These are phyloP conservation scores for Cyclophora punctaria DNA, from an alignment of 2,888 invertebrate species.

Conservation along the genomic window DNA sequence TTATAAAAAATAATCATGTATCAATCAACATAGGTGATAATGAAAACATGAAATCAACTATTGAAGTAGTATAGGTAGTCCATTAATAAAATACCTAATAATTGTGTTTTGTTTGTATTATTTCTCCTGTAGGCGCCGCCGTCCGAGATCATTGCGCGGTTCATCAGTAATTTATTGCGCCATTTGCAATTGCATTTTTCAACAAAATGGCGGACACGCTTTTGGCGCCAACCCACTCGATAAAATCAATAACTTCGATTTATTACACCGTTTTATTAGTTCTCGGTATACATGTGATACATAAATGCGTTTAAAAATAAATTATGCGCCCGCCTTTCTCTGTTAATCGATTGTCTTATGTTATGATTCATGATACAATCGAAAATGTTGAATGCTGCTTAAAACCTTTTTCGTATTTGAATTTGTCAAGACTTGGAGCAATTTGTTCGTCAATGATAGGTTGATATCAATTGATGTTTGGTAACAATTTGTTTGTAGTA, in stretches of 20 bases:
- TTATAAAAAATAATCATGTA: too few species aligned
- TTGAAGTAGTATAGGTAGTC: too few species aligned
- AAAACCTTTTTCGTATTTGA: not conserved
- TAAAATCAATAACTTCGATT: conserved; percentile 29
- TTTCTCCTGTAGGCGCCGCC: too few species aligned
- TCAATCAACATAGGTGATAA: too few species aligned
- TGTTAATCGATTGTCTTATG: conserved; percentile 26
- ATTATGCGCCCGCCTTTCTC: conserved; percentile 22
- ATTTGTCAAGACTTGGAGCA: too few species aligned
- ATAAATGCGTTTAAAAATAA: conserved; percentile 36
- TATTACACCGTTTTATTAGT: conserved; percentile 42
- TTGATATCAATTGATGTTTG: too few species aligned
- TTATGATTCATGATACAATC: conserved; percentile 1
- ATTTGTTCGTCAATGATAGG: too few species aligned
- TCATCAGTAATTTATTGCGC: conserved; percentile 20
- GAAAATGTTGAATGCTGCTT: not conserved
- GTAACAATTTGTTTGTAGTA: too few species aligned
- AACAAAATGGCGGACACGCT: conserved; percentile 37
- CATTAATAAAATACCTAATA: too few species aligned
- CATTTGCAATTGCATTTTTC: conserved; percentile 38
- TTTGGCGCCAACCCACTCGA: conserved; percentile 46
- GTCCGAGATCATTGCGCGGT: too few species aligned
- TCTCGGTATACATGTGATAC: conserved; percentile 21
- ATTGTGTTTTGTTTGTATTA: too few species aligned
- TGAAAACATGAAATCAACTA: too few species aligned